Evolutionary conservation across 2,888 invertebrate species (phyloP).

Genomic region (Adelognathus sp.): DNA sequence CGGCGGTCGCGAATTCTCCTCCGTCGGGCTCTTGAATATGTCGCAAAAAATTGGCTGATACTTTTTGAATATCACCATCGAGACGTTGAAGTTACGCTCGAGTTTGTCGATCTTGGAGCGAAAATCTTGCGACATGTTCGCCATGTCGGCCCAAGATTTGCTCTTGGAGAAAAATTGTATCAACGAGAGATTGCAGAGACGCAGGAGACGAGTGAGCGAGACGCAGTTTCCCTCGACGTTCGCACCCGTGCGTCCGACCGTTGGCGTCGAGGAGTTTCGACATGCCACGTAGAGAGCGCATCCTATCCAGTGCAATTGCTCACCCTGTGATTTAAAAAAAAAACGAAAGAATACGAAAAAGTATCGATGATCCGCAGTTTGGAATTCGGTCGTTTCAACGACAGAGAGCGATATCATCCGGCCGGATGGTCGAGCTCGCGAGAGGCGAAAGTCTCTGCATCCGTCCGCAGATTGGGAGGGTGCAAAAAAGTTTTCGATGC

Average conservation of each 20-base stretch:
- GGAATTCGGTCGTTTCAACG: too few species aligned
- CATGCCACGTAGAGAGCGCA: slow-evolving; percentile 97
- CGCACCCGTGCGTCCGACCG: slow-evolving; percentile 87
- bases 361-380: too few species aligned
- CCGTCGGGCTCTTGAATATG: slow-evolving; percentile 89
- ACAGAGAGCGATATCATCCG: too few species aligned
- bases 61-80: slow-evolving; percentile 96
- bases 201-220: slow-evolving; percentile 93
- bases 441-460: too few species aligned
- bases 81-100: slow-evolving; percentile 95
- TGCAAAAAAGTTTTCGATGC: too few species aligned
- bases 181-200: slow-evolving; percentile 94
- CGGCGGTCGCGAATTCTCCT: slow-evolving; percentile 83
- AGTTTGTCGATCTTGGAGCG: slow-evolving; percentile 91
- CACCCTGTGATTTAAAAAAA: too few species aligned
- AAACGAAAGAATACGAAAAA: not conserved
- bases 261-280: slow-evolving; percentile 89
- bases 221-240: slow-evolving; percentile 95
- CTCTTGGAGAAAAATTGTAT: slow-evolving; percentile 97
- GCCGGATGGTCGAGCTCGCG: too few species aligned
- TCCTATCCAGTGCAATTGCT: slow-evolving; percentile 95
- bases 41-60: slow-evolving; percentile 94
- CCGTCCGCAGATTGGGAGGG: too few species aligned
- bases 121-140: slow-evolving; percentile 92
- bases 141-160: slow-evolving; percentile 97